Evolutionary conservation across 1,140 invertebrate species (phyloP).

Genomic region (Drosophila takahashii): DNA sequence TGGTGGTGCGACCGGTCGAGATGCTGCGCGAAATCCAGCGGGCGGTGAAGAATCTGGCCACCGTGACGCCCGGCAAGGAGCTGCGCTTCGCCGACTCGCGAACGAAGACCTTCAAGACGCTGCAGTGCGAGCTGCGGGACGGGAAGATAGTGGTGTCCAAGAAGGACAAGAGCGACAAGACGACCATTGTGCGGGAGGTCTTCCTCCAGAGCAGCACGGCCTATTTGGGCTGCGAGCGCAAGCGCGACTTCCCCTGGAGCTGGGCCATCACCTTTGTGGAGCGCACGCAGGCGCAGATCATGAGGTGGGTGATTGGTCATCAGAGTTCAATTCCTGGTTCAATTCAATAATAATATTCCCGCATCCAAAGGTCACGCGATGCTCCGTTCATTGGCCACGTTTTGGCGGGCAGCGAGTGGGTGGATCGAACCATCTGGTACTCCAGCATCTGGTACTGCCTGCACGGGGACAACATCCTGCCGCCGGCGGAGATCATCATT

Average conservation of each 20-base stretch:
- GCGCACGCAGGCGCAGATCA: conserved; percentile 87
- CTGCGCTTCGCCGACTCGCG: conserved; percentile 92
- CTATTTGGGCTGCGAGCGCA: conserved; percentile 92
- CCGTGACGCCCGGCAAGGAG: conserved; percentile 88
- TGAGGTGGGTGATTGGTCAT: conserved; percentile 85
- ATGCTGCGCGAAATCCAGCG: conserved; percentile 85
- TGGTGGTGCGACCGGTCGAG: conserved; percentile 88
- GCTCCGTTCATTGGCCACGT: conserved; percentile 92
- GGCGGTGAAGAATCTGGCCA: conserved; percentile 85
- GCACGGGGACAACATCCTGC: conserved; percentile 86
- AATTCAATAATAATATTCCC: neutral
- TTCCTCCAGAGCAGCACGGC: conserved; percentile 76
- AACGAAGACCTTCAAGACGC: conserved; percentile 90
- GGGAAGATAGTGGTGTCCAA: conserved; percentile 92
- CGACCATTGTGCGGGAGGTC: conserved; percentile 77
- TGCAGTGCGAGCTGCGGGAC: conserved; percentile 92
- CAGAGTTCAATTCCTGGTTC: neutral
- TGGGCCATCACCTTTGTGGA: conserved; percentile 93
- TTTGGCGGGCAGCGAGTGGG: conserved; percentile 89
- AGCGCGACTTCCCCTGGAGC: conserved; percentile 91
- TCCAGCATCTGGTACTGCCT: conserved; percentile 90
- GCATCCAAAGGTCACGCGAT: conserved; percentile 88
- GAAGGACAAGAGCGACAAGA: conserved; percentile 83
- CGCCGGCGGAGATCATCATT: conserved; percentile 86
- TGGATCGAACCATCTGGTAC: conserved; percentile 91